These are phyloP conservation scores for Tetranychus truncatus DNA, from an alignment of 2,888 invertebrate species.

Conservation along the genomic window DNA sequence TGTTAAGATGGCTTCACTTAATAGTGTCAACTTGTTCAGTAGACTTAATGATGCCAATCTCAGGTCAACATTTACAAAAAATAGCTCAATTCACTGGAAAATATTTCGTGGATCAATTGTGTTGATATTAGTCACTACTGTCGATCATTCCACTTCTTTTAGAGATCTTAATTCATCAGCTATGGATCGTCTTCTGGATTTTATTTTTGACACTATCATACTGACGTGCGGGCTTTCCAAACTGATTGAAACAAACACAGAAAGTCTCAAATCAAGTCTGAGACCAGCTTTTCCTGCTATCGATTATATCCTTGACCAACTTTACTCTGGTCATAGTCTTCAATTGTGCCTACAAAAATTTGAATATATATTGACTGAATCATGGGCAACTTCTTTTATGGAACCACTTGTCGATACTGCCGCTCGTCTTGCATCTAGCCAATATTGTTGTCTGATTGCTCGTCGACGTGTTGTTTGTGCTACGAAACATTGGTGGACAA, in stretches of 20 bases:
- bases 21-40: constrained; percentile 20
- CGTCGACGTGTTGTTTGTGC: background rate
- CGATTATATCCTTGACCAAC: constrained; percentile 16
- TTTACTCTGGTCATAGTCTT: background rate
- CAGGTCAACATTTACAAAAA: background rate
- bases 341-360: constrained; percentile 3
- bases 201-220: constrained; percentile 15
- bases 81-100: constrained; percentile 16
- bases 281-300: constrained; percentile 12
- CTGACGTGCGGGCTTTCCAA: constrained; percentile 12
- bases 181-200: constrained; percentile 11
- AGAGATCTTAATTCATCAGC: background rate
- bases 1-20: constrained; percentile 14
- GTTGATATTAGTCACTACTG: constrained; percentile 10
- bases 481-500: constrained; percentile 16
- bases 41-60: constrained; percentile 18
- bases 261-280: constrained; percentile 15
- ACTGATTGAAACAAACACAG: constrained; percentile 12
- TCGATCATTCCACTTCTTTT: background rate
- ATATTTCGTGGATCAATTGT: constrained; percentile 16
- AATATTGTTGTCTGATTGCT: constrained; percentile 12
- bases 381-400: constrained; percentile 1
- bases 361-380: constrained; percentile 7
- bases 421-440: constrained; percentile 11
- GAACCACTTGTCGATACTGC: background rate